Evolutionary conservation across 2,888 invertebrate genomes (phyloP), one percentile per base, ranked within the genome.

Genomic region (Reticulitermes lucifugus): DNA sequence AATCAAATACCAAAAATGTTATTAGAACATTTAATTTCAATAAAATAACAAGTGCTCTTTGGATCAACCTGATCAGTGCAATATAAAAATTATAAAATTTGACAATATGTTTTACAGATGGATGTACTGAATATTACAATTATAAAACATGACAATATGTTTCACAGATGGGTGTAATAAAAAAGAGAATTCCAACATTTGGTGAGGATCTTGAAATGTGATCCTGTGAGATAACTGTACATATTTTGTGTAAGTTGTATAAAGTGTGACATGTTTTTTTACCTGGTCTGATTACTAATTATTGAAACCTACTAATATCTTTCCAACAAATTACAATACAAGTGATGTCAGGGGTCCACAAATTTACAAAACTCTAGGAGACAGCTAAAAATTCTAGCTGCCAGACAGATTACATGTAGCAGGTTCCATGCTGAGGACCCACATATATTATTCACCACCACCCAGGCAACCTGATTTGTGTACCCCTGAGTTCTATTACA

Each of bases 241-340:
- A 86, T 86, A 86, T 86, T 83, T 86, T 86, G 85, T 86, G 85
- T 83, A 84, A 85, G 86, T 86, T 86, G 86, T 86, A 85, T 86
- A 86, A 86, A 86, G 85, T 86, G 83, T 86, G 83, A 84, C 84
- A 81, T 79, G 79, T 84, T 86, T 86, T 86, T 85, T 84, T 86
- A 77, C 46, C 46, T 60, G 25, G 12, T 10, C 14, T n/a, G 65
- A 65, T n/a, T 65, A 65, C 10, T 65, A 25, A 25, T 65, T 65
- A 65, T n/a, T 65, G 65, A 55, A 55, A 55, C 18, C 14, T 18
- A 55, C 18, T 55, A 14, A 55, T 18, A 18, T 18, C 18, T 55
- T 55, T 18, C 55, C 18, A 55, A 55, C 55, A 14, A 18, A 55
- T 55, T 55, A 14, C 18, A 18, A 1, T 21, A 12, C 55, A 9